Base-by-base conservation (phyloP, 1,140 invertebrate species). In the Eubasilissa regina region DNA sequence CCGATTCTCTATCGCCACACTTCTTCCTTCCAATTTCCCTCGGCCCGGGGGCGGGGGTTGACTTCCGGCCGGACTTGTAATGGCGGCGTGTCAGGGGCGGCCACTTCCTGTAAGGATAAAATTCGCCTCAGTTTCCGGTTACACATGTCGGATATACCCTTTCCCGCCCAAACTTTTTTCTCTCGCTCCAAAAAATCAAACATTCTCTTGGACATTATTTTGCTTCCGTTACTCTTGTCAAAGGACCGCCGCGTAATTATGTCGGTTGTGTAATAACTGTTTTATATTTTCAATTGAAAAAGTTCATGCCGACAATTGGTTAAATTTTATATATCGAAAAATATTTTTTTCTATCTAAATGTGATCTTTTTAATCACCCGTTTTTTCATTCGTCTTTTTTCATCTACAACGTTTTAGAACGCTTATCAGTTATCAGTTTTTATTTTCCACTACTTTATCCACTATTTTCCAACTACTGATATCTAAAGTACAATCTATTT, bases 91-190 rank as follows among this genome's bases (percentile, higher is more conserved):
- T 77, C 75, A 77, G 79, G 56, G 79, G 75, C 68, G 51, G 48
- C 79, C 79, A 80, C 66, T 72, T 80, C 79, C 79, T 70, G 64
- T 80, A 53, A 51, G 79, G 79, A 80, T 80, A 80, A 80, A 80
- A 80, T 77, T 66, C 79, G 79, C 79, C 64, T 78, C 74, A 62
- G 79, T 56, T 80, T 80, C 79, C 79, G 79, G 21, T 80, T 77
- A 80, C 79, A 80, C 79, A 77, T 80, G 79, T 80, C 79, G 74
- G 79, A 77, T 62, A 60, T 55, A 43, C 78, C 15, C 19, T 68
- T 43, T 55, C 62, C 56, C 19, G 72, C 78, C 48, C 12, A 19
- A 55, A 47, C 53, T 47, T 78, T 66, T 73, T 62, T 48, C 53
- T 17, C 47, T 73, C 72, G 35, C 73, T 17, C 58, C 74, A 66